Evolutionary conservation across 2,888 invertebrate species (phyloP).

Genomic region (Meiosimyza platycephala): DNA sequence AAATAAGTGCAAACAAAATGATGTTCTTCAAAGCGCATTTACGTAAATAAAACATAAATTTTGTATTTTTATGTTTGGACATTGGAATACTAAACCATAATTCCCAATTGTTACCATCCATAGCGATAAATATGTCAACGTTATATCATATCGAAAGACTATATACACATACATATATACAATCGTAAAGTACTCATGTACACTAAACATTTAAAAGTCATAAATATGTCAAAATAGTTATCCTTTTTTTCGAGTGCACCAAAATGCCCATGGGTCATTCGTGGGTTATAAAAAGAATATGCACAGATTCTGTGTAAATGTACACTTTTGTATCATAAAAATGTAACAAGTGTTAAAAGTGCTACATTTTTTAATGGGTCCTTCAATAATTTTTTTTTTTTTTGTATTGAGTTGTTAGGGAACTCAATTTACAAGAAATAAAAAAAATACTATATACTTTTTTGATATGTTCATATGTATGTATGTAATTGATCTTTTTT

Average conservation of each 20-base stretch:
- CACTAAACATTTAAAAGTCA: slow-evolving; percentile 16
- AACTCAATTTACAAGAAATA: background rate
- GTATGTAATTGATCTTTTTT: slow-evolving; percentile 31
- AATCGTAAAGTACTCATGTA: background rate
- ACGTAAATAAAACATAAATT: slow-evolving; percentile 29
- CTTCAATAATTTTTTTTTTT: background rate
- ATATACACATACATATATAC: background rate
- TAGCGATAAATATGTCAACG: slow-evolving; percentile 46
- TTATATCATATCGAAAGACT: slow-evolving; percentile 35
- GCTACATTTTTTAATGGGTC: slow-evolving; percentile 8
- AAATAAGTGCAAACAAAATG: background rate
- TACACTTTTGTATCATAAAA: slow-evolving; percentile 10
- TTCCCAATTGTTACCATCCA: slow-evolving; percentile 32
- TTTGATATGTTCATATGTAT: slow-evolving; percentile 6
- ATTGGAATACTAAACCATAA: slow-evolving; percentile 42
- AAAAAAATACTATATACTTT: background rate
- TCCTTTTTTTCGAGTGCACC: slow-evolving; percentile 27
- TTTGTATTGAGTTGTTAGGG: slow-evolving; percentile 6
- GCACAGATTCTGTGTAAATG: background rate
- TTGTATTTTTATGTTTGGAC: background rate
- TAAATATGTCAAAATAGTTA: slow-evolving; percentile 42
- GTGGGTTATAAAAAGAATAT: background rate
- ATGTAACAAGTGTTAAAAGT: slow-evolving; percentile 34
- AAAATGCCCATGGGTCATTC: slow-evolving; percentile 20
- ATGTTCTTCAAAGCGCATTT: background rate